Evolutionary conservation across 2,113 vertebrate species (phyloP).

Genomic region (Dinomys branickii): DNA sequence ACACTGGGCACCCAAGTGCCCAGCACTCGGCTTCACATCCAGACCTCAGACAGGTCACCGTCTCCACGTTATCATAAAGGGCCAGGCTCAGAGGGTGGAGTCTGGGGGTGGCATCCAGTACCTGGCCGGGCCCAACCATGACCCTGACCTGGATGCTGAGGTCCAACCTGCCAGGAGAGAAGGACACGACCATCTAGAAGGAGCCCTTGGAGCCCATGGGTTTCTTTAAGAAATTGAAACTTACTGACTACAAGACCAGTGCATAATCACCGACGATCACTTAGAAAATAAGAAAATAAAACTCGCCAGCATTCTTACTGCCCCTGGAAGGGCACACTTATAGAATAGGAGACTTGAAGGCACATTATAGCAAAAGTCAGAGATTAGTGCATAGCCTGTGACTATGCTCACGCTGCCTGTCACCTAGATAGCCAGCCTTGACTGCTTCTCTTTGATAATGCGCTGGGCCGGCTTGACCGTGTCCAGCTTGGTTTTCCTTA

Average conservation of each 20-base stretch:
- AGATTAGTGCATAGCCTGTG: no score
- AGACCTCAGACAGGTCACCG: rapidly evolving
- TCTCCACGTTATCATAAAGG: rapidly evolving
- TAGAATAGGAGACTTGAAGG: no score
- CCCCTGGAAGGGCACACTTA: neutral
- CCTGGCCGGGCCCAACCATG: neutral
- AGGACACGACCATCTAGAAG: neutral
- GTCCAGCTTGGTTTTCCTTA: no score
- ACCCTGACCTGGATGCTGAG: neutral
- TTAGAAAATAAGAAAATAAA: constrained; percentile 66
- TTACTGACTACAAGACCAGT: constrained; percentile 31
- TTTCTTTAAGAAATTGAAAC: constrained; percentile 20
- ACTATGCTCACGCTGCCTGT: no score
- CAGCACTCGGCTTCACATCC: rapidly evolving
- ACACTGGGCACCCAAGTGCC: rapidly evolving
- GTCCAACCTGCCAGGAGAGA: neutral
- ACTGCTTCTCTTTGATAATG: no score
- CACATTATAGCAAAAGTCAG: no score
- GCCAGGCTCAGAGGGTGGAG: rapidly evolving
- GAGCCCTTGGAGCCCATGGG: neutral
- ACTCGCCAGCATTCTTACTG: neutral
- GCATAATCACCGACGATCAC: constrained; percentile 60
- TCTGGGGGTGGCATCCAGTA: neutral
- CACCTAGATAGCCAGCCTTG: no score
- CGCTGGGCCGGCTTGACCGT: no score